Percentiles rank a stretch among this genome's conserved stretches.
Evolutionary conservation across 2,888 invertebrate species (phyloP).

Genomic region (Ophonus ardosiacus): DNA sequence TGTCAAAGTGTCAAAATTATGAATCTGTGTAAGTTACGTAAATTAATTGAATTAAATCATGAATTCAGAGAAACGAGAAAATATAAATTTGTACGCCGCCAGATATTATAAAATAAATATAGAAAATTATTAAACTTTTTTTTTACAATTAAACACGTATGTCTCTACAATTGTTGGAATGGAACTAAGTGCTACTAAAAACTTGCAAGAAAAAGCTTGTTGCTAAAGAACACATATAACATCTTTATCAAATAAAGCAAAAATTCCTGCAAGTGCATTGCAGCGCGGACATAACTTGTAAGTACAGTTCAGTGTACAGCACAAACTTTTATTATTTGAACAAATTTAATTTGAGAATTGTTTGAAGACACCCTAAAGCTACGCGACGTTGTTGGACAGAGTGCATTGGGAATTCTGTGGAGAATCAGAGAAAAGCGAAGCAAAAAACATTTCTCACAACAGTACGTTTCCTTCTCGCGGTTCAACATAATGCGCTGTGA

Average conservation of each 20-base stretch:
- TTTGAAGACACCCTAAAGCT: slow-evolving; percentile 21
- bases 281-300: not conserved
- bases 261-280: not conserved
- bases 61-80: too few species aligned
- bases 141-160: too few species aligned
- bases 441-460: slow-evolving; percentile 25
- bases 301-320: slow-evolving; percentile 14
- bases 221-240: not conserved
- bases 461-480: slow-evolving; percentile 1
- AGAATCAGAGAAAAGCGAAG: not conserved
- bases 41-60: too few species aligned
- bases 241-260: not conserved
- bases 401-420: slow-evolving; percentile 16
- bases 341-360: slow-evolving; percentile 10
- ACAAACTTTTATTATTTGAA: slow-evolving; percentile 9
- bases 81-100: too few species aligned
- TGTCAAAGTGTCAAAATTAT: too few species aligned
- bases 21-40: too few species aligned
- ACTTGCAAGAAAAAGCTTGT: not conserved
- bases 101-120: too few species aligned
- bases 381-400: not conserved
- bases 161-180: too few species aligned
- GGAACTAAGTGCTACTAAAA: too few species aligned
- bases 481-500: slow-evolving; percentile 27
- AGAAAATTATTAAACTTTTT: too few species aligned